phyloP scores from a whole-genome alignment of 2,888 invertebrate species.

The Operophtera brumata region DNA sequence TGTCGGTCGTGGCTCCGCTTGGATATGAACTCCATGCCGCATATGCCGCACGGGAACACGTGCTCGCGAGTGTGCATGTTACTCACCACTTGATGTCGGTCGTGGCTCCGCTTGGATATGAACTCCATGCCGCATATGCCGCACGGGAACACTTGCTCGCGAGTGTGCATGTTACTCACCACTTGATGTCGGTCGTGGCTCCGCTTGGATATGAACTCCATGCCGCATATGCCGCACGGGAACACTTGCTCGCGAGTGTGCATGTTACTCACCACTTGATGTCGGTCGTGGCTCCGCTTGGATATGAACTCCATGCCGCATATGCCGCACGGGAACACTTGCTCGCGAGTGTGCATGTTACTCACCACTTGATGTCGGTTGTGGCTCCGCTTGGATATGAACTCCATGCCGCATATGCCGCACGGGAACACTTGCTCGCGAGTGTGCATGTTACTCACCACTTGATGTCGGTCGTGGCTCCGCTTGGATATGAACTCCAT shows the following conservation, averaged over 20 bases:
- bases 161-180: too few species aligned
- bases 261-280: conserved; percentile 44
- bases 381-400: conserved; percentile 48
- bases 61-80: conserved; percentile 50
- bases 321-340: conserved; percentile 50
- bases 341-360: too few species aligned
- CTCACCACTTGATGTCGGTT: conserved; percentile 44
- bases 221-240: conserved; percentile 54
- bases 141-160: conserved; percentile 54
- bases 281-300: conserved; percentile 40
- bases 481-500: conserved; percentile 52
- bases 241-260: conserved; percentile 49
- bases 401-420: conserved; percentile 52
- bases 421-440: conserved; percentile 54
- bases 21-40: conserved; percentile 56
- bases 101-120: conserved; percentile 45
- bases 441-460: too few species aligned
- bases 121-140: conserved; percentile 55
- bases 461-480: conserved; percentile 43
- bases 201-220: conserved; percentile 51
- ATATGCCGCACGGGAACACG: conserved; percentile 52
- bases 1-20: conserved; percentile 42
- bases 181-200: conserved; percentile 45
- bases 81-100: conserved; percentile 44
- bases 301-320: conserved; percentile 59